phyloP scores from a whole-genome alignment of 2,797 vertebrate genomes.

The Pterois miles region DNA sequence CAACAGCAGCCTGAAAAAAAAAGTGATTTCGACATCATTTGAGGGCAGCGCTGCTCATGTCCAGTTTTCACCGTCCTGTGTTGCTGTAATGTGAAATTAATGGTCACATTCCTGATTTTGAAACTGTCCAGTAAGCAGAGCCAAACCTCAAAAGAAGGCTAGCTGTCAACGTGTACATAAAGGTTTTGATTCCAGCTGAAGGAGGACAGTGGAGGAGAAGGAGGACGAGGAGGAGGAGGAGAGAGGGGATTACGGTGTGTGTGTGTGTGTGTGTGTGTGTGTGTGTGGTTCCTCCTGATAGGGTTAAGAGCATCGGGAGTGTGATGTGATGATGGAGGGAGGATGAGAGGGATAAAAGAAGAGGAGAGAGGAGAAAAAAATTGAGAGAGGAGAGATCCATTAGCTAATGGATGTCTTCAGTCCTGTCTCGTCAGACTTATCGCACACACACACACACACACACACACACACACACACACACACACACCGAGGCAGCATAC shows the following conservation, averaged over 20 bases:
- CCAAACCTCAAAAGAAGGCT: conserved; percentile 31
- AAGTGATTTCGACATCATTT: conserved; percentile 1
- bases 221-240: background rate
- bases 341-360: conserved; percentile 68
- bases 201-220: conserved; percentile 17
- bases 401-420: conserved; percentile 94
- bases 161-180: conserved; percentile 37
- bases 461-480: background rate
- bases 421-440: conserved; percentile 79
- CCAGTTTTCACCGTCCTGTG: background rate
- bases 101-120: conserved; percentile 15
- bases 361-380: conserved; percentile 25
- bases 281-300: conserved; percentile 58
- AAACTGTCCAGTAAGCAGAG: conserved; percentile 28
- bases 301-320: conserved; percentile 74
- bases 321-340: conserved; percentile 71
- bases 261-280: conserved; percentile 7
- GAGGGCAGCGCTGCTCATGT: conserved; percentile 2
- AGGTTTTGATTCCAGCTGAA: conserved; percentile 71
- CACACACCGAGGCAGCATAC: background rate
- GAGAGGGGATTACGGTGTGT: background rate
- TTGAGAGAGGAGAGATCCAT: conserved; percentile 83
- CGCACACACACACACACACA: conserved; percentile 8
- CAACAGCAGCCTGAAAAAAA: background rate
- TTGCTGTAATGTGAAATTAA: conserved; percentile 8